These are phyloP conservation scores for Zapus hudsonius DNA, from an alignment of 2,113 vertebrate genomes.

Conservation along the genomic window DNA sequence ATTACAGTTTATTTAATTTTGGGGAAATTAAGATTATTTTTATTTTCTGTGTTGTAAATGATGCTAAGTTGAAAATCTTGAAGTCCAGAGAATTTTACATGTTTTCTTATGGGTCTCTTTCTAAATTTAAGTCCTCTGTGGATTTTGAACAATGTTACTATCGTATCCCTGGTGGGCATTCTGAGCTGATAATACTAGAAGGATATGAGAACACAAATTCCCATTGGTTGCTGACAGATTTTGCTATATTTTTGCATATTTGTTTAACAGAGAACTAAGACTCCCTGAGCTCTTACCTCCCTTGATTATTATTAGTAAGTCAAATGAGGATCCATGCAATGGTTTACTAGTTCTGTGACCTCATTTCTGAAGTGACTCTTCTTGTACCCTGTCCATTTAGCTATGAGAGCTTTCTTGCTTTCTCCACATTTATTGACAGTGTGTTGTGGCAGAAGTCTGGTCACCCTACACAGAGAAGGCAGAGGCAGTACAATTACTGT, in stretches of 20 bases:
- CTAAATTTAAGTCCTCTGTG: neutral
- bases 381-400: neutral
- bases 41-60: slow-evolving; percentile 8
- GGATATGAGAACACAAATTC: neutral
- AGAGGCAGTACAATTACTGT: neutral
- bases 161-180: neutral
- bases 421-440: neutral
- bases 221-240: neutral
- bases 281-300: neutral
- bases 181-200: neutral
- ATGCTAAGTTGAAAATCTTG: neutral
- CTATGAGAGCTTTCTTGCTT: neutral
- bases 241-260: neutral
- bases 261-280: neutral
- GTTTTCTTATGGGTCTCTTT: neutral
- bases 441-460: neutral
- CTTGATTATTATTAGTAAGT: neutral
- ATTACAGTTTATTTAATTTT: neutral
- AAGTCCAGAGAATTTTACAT: neutral
- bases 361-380: neutral
- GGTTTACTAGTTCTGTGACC: neutral
- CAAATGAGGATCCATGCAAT: neutral
- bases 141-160: neutral
- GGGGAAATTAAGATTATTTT: neutral
- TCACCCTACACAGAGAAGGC: neutral